Percentiles rank a stretch among this genome's conserved stretches.
Evolutionary conservation across 92 coral and sea anemone genomes (phyloP).

Genomic region (Zoanthus sociatus): DNA sequence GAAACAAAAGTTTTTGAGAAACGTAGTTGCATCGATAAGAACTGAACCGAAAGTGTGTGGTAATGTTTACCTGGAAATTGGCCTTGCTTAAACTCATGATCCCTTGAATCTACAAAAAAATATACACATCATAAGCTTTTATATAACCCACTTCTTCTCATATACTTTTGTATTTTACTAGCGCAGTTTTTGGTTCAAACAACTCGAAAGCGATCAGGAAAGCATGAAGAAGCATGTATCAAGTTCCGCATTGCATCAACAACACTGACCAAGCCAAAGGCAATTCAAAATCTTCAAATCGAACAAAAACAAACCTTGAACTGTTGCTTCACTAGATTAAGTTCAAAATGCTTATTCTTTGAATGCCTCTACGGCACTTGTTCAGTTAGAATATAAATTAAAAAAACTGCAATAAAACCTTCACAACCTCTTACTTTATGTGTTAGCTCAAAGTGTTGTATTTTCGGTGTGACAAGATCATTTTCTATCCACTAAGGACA

Average conservation of each 20-base stretch:
- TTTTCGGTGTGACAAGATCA: not conserved
- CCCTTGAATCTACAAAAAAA: not conserved
- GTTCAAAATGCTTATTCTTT: not conserved
- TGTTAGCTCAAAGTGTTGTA: not conserved
- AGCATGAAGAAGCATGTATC: not conserved
- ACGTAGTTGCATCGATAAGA: not conserved
- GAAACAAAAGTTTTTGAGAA: not conserved
- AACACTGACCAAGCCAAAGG: not conserved
- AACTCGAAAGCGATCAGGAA: no score
- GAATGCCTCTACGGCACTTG: not conserved
- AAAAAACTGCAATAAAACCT: not conserved
- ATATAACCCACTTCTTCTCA: no score
- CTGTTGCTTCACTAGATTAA: not conserved
- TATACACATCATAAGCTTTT: no score
- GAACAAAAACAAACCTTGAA: slow-evolving; percentile 22
- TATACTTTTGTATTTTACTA: no score
- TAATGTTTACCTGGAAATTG: no score
- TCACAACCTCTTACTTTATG: not conserved
- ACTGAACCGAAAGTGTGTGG: not conserved
- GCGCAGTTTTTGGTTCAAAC: no score
- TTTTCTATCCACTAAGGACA: not conserved
- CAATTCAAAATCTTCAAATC: not conserved
- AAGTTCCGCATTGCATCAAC: slow-evolving; percentile 34
- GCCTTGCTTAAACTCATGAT: no score
- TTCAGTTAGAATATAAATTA: not conserved